Evolutionary conservation across 2,888 invertebrate genomes (phyloP), one percentile per base, ranked within the genome.

Genomic region (Aelia acuminata): DNA sequence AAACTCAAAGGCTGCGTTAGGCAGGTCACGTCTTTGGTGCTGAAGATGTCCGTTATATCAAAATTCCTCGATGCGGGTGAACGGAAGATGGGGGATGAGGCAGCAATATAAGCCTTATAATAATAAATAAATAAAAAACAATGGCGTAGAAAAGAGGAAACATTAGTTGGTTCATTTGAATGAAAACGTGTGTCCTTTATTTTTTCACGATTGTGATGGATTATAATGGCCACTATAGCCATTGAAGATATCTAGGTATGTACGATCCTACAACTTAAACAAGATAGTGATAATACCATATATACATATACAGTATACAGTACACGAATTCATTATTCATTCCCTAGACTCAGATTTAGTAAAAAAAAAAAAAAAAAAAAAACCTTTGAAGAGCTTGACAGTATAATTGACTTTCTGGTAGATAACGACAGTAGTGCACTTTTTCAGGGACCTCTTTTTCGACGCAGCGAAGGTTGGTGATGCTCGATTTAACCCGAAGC

Each of bases 401-500:
- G 39, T 75, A 39, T 57, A 57, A 57, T 57, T 26, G 75, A 22
- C 43, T 39, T 43, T 39, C 75, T 8, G 75, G 39, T 22, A 35
- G 75, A 75, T 57, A 39, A 75, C 39, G 75, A 20, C 39, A 75
- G 43, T 20, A 22, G 75, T 43, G 1, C 18, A 39, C 39, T 75
- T 57, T 57, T 39, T 22, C 39, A 75, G 22, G 22, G 35, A 43
- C 43, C 22, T 75, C 75, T 75, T 20, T 15, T n/a, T 22, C 20
- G 39, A 75, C 20, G 10, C 18, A 22, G 22, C 75, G 75, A 43
- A 75, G 75, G 39, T 43, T 75, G 26, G 57, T 75, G 22, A 75
- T 75, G 75, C 75, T 75, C 75, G 75, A 75, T 75, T 75, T 39
- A 75, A 75, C 22, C 75, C 22, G 75, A 75, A 75, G 4, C 11